phyloP scores from a whole-genome alignment of 2,113 vertebrate genomes.

The Hucho hucho region DNA sequence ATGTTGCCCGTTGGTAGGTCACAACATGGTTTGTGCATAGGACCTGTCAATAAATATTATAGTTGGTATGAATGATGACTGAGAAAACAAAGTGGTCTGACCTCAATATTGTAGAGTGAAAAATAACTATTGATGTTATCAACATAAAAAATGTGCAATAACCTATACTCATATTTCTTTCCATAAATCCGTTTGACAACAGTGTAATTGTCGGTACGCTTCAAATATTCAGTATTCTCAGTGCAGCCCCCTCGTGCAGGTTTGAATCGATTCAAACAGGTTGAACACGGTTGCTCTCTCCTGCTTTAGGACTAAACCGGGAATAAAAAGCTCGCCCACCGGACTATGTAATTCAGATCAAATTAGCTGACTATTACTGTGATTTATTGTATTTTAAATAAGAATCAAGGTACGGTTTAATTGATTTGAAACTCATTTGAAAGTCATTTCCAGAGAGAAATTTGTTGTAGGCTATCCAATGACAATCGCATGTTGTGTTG shows the following conservation, averaged over 20 bases:
- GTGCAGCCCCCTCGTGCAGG: background rate
- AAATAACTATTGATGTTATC: too few species aligned
- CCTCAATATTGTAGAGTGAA: too few species aligned
- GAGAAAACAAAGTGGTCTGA: too few species aligned
- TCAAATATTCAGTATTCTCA: constrained; percentile 36
- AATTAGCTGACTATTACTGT: constrained; percentile 10
- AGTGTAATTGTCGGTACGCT: background rate
- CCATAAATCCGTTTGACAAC: background rate
- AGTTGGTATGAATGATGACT: background rate
- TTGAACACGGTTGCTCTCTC: background rate
- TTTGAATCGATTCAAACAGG: constrained; percentile 1
- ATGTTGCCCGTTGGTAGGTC: too few species aligned
- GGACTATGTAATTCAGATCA: constrained; percentile 15
- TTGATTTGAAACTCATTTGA: background rate
- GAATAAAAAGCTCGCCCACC: background rate
- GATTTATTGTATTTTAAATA: background rate
- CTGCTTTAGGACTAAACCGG: background rate
- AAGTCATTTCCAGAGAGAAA: too few species aligned
- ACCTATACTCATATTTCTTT: background rate
- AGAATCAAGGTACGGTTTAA: constrained; percentile 25
- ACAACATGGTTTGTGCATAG: too few species aligned
- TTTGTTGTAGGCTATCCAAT: too few species aligned
- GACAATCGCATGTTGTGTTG: too few species aligned
- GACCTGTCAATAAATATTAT: background rate
- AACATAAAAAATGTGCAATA: background rate